Evolutionary conservation across 2,113 vertebrate species (phyloP), one percentile per base, ranked within the genome.

Genomic region (Paratilapia polleni): DNA sequence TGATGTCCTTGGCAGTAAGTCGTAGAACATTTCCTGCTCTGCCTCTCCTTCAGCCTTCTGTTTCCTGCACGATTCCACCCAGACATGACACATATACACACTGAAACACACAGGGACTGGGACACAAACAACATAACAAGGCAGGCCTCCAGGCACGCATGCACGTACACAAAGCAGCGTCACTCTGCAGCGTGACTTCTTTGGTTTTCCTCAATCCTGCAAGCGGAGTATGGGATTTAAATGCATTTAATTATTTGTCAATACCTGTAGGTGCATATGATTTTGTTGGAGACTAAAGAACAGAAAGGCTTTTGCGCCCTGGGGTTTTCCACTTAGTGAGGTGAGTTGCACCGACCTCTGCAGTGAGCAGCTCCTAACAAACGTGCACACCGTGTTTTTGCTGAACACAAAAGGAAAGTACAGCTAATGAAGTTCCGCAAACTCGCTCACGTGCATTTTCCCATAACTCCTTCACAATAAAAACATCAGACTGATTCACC

Each of bases 381-480:
- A 49, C 43, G 43, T 31, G 43, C 17, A 70, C 24, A 9, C 66
- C 1, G 66, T 8, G 24, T 20, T 20, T 28, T 20, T 28, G 22
- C 22, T 26, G 64, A 24, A 8, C 0, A 49, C 41, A 49, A 49
- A 66, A 20, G 3, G 20, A 19, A 49, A 28, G 1, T 19, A 49
- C 47, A 12, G 2, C 0, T 7, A 11, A 0, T 26, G 22, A 2
- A 70, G 15, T 0, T 19, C 24, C 0, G 1, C 19, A 49, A 49
- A 49, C 24, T 20, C 24, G 0, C 3, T 24, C 19, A 12, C 47
- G 9, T 70, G 9, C 24, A 7, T 49, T 26, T n/a, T 70, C 24
- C 66, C 9, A 49, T 70, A 28, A 17, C 12, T 70, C 66, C 43
- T 31, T 70, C 66, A 52, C 0, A 70, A 70, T 70, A 20, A 70